Evolutionary conservation across 2,888 invertebrate genomes (phyloP), one percentile per base, ranked within the genome.

Genomic region (Orchesella flavescens): DNA sequence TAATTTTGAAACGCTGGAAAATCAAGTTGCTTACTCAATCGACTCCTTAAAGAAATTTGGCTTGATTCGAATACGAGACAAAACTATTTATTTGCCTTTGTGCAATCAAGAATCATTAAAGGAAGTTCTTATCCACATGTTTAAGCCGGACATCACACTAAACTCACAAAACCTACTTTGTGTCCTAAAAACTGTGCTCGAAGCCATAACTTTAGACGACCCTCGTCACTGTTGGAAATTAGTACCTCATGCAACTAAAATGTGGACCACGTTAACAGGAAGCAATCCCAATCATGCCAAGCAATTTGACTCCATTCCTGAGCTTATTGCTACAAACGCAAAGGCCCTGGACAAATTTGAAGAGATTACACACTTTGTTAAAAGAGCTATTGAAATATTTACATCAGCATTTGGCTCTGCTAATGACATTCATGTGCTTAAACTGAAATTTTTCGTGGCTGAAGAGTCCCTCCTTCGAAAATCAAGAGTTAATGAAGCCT

Each of bases 381-480:
- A 65, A 19, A 17, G 49, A 1, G 72, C 79, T n/a, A 1, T 43
- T 1, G 73, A 80, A 13, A 44, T 73, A 10, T 66, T 80, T 17
- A 43, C 66, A 5, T 9, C 21, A 13, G 72, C 65, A 1, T 55
- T 44, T 17, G 4, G 15, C 9, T 24, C n/a, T 10, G 21, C 34
- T 1, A 12, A 72, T 46, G 57, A 80, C 19, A n/a, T 73, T 44
- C 72, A 66, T 15, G 66, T 80, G 9, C 44, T 80, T 1, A 72
- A 73, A 15, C 43, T 80, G 12, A 80, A 80, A 17, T 80, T 57
- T 10, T n/a, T 66, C 2, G 12, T 80, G 15, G 79, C 79, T 9
- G 34, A 15, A 21, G 44, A 69, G 9, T 73, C 53, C 23, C 73
- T 80, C 12, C 65, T 80, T 0, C 73, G 65, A 15, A 10, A 44